Evolutionary conservation across 2,888 invertebrate species (phyloP), one percentile per base, ranked within the genome.

Genomic region (Spicauda simplicius): DNA sequence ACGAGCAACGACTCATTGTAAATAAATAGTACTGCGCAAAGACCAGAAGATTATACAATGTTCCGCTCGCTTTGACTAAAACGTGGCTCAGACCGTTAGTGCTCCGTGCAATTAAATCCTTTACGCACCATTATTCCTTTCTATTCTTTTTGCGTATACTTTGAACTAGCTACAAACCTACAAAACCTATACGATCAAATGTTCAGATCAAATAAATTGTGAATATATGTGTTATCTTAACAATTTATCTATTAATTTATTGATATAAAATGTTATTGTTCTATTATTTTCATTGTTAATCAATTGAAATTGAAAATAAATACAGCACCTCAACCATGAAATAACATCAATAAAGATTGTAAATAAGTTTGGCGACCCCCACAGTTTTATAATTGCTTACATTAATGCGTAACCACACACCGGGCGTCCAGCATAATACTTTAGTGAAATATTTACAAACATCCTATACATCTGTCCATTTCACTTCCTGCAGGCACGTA

Each of bases 21-120:
- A 48, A 48, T 16, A 48, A 48, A 48, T 48, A 48, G 48, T 48
- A 25, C 25, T 16, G 48, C 48, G 48, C 48, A 48, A 48, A 48
- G 16, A 48, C 48, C 16, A 48, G 48, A 48, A 48, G 48, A 48
- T 48, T 48, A 16, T 48, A 48, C 48, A 48, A 50, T 50, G 50
- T 50, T 50, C 50, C 50, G 18, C 50, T 50, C 50, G 50, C 48
- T 50, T 50, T 50, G 50, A 18, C 50, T 50, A 50, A 50, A 50
- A 18, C 50, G 50, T 50, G 50, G 50, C 50, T 18, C 50, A 18
- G 18, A 50, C 16, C 18, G 50, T 63, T 58, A 37, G 64, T 50
- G 62, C 64, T 53, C 50, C 66, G 64, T 69, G 68, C 62, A 69
- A 70, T 73, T 67, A 68, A 71, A 69, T 69, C 71, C 62, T 68